Evolutionary conservation across 2,888 invertebrate genomes (phyloP), one percentile per base, ranked within the genome.

Genomic region (Iselma pallidipennis): DNA sequence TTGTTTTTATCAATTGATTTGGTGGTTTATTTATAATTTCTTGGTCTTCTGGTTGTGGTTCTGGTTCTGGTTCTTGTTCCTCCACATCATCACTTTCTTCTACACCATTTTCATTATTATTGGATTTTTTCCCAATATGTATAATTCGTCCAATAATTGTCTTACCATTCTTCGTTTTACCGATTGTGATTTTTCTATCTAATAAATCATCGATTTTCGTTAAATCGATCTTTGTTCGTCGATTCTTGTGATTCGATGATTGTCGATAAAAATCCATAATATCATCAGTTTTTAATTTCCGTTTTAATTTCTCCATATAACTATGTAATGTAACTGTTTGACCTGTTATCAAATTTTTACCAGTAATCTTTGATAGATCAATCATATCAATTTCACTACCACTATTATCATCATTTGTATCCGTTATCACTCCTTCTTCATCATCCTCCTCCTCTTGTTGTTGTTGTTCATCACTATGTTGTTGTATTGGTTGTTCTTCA

Each of bases 171-270:
- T 63, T 55, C 2, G 75, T 76, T 53, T 67, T 69, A 2, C 75
- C 75, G 16, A 77, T 67, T 4, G 69, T 61, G 7, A 77, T 66
- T 65, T 74, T 76, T 57, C 69, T 75, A 54, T 77, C 72, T 31
- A 77, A 64, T 9, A 76, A 67, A 12, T 66, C 63, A 21, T 42
- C 42, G 12, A 42, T 42, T 4, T 12, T 31, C 6, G 51, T 14
- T 29, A n/a, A n/a, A n/a, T n/a, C n/a, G n/a, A n/a, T n/a, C n/a
- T n/a, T n/a, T n/a, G 12, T 16, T 16, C 2, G 21, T 7, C n/a
- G 21, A n/a, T 55, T 37, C 45, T 59, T 4, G 19, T 5, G 4
- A 28, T n/a, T 14, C n/a, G 29, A 10, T 26, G 28, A n/a, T 12
- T 21, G 19, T 49, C 28, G n/a, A 28, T 21, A 51, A 4, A 51